Evolutionary conservation across 2,797 vertebrate genomes (phyloP).

Genomic region (Artibeus lituratus): DNA sequence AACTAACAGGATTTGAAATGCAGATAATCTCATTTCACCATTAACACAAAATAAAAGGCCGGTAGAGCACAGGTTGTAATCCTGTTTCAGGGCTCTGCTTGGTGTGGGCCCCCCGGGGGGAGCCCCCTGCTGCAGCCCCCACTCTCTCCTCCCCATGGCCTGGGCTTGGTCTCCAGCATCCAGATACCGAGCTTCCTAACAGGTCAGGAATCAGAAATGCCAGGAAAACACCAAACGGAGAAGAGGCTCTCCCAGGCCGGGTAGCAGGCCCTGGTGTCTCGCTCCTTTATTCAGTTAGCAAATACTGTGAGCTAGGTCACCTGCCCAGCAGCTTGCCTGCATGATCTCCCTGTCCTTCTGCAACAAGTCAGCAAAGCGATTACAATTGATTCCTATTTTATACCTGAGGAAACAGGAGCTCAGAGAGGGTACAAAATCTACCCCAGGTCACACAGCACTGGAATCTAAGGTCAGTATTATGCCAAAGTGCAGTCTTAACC

Average conservation of each 20-base stretch:
- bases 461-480: background rate
- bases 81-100: background rate
- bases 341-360: background rate
- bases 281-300: background rate
- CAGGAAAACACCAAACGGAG: background rate
- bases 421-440: background rate
- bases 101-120: background rate
- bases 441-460: background rate
- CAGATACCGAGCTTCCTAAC: background rate
- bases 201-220: background rate
- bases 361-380: background rate
- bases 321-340: background rate
- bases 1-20: slow-evolving; percentile 61
- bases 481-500: background rate
- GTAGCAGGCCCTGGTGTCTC: background rate
- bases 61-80: background rate
- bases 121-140: background rate
- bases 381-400: background rate
- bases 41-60: slow-evolving; percentile 48
- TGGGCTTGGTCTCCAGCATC: background rate
- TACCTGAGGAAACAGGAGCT: background rate
- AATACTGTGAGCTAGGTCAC: background rate
- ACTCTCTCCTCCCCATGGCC: background rate
- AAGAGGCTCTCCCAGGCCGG: background rate
- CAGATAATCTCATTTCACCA: slow-evolving; percentile 66